These are phyloP conservation scores for Margarornis squamiger DNA, from an alignment of 2,797 vertebrate species.

Conservation along the genomic window DNA sequence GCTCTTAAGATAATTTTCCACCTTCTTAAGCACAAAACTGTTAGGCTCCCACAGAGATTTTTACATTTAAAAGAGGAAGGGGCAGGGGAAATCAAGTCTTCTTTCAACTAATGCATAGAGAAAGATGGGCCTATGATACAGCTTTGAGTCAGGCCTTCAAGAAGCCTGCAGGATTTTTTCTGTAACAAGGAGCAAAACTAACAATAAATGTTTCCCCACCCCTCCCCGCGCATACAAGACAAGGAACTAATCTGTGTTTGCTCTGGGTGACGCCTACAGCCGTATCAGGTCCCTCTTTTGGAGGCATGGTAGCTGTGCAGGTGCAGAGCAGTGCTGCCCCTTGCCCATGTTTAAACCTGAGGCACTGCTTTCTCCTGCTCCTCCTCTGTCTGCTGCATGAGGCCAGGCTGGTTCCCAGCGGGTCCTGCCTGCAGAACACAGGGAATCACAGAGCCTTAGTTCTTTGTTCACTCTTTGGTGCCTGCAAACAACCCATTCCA, in stretches of 20 bases:
- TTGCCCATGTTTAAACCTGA: rapidly evolving
- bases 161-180: not conserved
- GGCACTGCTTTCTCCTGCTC: not conserved
- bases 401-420: not conserved
- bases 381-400: not conserved
- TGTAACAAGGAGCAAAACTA: not conserved
- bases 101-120: not conserved
- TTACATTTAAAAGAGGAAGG: not conserved
- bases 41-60: slow-evolving; percentile 11
- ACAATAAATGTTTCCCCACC: not conserved
- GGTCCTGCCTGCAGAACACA: not conserved
- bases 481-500: slow-evolving; percentile 66
- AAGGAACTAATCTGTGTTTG: slow-evolving; percentile 5
- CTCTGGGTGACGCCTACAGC: not conserved
- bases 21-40: slow-evolving; percentile 19
- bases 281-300: not conserved
- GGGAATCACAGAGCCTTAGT: not conserved
- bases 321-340: not conserved
- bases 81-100: not conserved
- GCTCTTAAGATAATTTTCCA: slow-evolving; percentile 56
- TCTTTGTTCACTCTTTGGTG: not conserved
- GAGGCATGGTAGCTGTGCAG: not conserved
- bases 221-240: not conserved
- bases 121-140: not conserved
- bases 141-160: not conserved